Percentiles rank a stretch among this genome's conserved stretches.
phyloP scores from a whole-genome alignment of 2,888 invertebrate genomes.

The Drosophila melanosoma region DNA sequence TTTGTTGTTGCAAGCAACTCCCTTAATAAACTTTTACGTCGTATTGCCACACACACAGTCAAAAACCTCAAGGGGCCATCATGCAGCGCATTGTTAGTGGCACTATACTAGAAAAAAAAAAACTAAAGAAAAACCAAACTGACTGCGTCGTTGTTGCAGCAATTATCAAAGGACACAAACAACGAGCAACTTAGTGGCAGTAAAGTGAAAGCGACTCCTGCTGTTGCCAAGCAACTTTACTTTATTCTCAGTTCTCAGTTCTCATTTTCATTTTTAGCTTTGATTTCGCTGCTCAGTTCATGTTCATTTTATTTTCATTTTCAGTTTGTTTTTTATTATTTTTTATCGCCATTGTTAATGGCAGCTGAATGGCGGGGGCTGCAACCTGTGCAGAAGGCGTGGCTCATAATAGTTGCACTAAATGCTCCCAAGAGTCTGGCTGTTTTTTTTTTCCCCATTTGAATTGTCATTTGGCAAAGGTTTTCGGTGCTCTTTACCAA shows the following conservation, averaged over 20 bases:
- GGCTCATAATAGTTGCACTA: slow-evolving; percentile 48
- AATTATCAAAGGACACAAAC: slow-evolving; percentile 69
- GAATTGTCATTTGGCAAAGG: slow-evolving; percentile 60
- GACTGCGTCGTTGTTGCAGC: slow-evolving; percentile 49
- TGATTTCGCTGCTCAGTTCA: slow-evolving; percentile 38
- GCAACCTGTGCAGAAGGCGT: background rate
- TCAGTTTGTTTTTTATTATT: background rate
- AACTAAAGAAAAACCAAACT: slow-evolving; percentile 9
- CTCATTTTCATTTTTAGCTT: slow-evolving; percentile 27
- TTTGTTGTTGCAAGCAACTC: slow-evolving; percentile 11
- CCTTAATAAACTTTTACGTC: slow-evolving; percentile 21
- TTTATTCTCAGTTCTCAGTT: background rate
- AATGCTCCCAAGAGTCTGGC: slow-evolving; percentile 55
- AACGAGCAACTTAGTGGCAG: slow-evolving; percentile 53
- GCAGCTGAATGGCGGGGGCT: background rate
- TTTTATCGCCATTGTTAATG: slow-evolving; percentile 25
- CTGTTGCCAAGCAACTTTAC: slow-evolving; percentile 24
- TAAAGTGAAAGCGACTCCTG: slow-evolving; percentile 55
- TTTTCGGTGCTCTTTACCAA: slow-evolving; percentile 22
- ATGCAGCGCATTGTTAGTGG: slow-evolving; percentile 34
- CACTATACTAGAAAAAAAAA: slow-evolving; percentile 35
- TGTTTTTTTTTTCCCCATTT: slow-evolving; percentile 31
- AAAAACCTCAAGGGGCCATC: slow-evolving; percentile 28
- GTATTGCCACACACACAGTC: background rate
- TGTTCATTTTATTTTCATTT: slow-evolving; percentile 10